These are phyloP conservation scores for Erithacus rubecula DNA, from an alignment of 2,797 vertebrate genomes.

Conservation along the genomic window DNA sequence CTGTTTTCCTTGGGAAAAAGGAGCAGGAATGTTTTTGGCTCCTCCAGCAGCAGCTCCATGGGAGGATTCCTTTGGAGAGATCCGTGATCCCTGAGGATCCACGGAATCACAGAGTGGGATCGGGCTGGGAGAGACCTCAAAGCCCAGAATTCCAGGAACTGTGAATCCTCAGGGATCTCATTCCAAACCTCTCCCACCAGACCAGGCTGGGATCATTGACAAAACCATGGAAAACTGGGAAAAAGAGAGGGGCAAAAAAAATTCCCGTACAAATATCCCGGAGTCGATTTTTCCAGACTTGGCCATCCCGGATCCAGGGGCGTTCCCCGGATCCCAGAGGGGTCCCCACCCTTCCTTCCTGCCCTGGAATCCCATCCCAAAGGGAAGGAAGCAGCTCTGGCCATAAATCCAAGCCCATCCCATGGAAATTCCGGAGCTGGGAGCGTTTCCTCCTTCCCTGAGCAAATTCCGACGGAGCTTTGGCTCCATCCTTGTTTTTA, in stretches of 20 bases:
- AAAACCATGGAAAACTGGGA: accelerated
- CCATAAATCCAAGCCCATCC: slow-evolving; percentile 66
- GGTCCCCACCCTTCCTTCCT: slow-evolving; percentile 43
- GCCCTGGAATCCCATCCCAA: slow-evolving; percentile 68
- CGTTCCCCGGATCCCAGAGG: neutral
- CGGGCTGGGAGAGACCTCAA: accelerated
- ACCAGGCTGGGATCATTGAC: accelerated
- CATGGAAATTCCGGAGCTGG: slow-evolving; percentile 73
- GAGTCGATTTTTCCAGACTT: accelerated
- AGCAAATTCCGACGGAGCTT: neutral
- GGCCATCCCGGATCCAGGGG: neutral
- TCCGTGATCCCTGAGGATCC: neutral
- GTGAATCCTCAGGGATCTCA: accelerated
- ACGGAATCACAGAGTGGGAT: neutral
- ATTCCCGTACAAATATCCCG: accelerated
- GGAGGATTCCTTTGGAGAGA: neutral
- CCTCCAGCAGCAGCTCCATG: neutral
- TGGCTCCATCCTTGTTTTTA: slow-evolving; percentile 72
- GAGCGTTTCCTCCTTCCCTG: slow-evolving; percentile 76
- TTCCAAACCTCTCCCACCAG: neutral
- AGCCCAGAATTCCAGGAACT: neutral
- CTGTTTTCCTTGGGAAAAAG: neutral
- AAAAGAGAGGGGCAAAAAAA: neutral
- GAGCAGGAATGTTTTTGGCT: neutral
- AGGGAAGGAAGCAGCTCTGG: slow-evolving; percentile 72